phyloP scores from a whole-genome alignment of 1,140 invertebrate species.

The Drosophila nannoptera region DNA sequence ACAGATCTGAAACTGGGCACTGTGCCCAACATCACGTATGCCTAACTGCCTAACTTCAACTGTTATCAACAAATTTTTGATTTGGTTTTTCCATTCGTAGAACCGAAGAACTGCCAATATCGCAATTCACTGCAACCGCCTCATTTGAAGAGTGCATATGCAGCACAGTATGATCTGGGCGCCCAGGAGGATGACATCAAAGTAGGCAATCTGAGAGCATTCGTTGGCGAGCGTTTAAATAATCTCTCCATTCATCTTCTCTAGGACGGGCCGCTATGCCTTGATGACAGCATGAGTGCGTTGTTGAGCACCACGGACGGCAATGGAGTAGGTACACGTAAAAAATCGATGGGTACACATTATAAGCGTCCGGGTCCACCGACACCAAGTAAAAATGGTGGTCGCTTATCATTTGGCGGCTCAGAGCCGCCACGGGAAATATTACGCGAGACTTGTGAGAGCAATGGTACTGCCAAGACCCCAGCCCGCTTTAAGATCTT shows the following conservation, averaged over 20 bases:
- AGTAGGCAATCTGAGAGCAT: constrained; percentile 80
- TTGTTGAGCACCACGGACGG: constrained; percentile 80
- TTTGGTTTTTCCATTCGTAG: constrained; percentile 20
- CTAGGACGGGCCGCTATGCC: constrained; percentile 81
- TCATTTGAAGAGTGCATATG: constrained; percentile 93
- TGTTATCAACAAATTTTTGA: neutral
- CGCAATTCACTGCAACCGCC: constrained; percentile 92
- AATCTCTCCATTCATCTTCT: constrained; percentile 5
- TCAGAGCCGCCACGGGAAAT: constrained; percentile 68
- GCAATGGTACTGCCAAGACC: constrained; percentile 54
- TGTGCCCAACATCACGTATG: constrained; percentile 62
- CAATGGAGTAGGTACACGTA: constrained; percentile 67
- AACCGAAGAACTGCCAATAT: constrained; percentile 85
- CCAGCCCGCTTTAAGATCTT: constrained; percentile 74
- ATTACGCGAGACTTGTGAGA: constrained; percentile 59
- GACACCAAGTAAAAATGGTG: constrained; percentile 90
- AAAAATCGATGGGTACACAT: constrained; percentile 83
- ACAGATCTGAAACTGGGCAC: constrained; percentile 82
- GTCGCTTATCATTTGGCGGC: constrained; percentile 82
- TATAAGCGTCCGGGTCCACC: constrained; percentile 91
- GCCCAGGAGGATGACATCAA: constrained; percentile 87
- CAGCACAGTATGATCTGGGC: constrained; percentile 86
- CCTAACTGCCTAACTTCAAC: constrained; percentile 2
- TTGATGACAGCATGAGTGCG: constrained; percentile 83
- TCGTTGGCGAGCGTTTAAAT: too few relatives aligned